Evolutionary conservation across 2,113 vertebrate genomes (phyloP).

Genomic region (Nyctibius bracteatus): DNA sequence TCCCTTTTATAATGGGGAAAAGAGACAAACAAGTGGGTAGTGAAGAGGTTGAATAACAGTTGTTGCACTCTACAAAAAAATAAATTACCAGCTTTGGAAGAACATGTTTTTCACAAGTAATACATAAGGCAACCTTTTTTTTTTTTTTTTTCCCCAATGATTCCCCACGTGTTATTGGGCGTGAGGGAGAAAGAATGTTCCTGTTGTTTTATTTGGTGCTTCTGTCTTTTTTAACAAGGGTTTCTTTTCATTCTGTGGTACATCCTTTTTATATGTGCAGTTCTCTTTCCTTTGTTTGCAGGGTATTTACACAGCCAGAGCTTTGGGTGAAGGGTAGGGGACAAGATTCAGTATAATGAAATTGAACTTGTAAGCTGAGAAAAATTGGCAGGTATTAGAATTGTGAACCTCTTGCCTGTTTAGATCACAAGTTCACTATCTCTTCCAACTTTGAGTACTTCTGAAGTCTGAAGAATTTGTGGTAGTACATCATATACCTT

Average conservation of each 20-base stretch:
- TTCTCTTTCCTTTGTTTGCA: neutral
- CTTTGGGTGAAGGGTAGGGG: neutral
- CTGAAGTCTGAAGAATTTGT: neutral
- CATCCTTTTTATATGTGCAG: neutral
- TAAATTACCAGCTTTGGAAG: conserved; percentile 17
- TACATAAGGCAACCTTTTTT: neutral
- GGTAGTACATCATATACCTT: neutral
- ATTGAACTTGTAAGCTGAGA: neutral
- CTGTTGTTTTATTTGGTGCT: neutral
- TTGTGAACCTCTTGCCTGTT: neutral
- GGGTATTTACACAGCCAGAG: neutral
- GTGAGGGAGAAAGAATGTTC: neutral
- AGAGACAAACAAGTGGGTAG: conserved; percentile 25
- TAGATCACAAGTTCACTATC: neutral
- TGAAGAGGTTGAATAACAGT: conserved; percentile 37
- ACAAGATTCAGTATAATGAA: neutral
- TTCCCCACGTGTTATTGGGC: neutral
- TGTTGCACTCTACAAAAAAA: conserved; percentile 21
- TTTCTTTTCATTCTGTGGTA: neutral
- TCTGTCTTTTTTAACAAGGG: neutral
- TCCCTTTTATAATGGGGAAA: neutral
- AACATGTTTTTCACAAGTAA: conserved; percentile 53
- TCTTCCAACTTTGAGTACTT: neutral
- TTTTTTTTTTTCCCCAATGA: neutral
- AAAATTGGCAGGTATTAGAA: neutral